phyloP scores from a whole-genome alignment of 2,888 invertebrate genomes.

The Leucophora obtusa region DNA sequence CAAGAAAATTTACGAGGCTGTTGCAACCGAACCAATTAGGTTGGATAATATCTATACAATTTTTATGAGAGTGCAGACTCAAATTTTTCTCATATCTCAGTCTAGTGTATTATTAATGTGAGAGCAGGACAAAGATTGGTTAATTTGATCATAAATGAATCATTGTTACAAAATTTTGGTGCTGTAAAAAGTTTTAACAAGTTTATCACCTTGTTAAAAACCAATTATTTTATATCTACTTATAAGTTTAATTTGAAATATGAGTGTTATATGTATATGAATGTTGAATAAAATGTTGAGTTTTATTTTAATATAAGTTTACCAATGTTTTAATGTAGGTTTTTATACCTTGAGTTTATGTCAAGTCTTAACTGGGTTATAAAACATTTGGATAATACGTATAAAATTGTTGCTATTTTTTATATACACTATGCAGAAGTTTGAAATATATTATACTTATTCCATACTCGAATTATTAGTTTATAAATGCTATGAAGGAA shows the following conservation, averaged over 20 bases:
- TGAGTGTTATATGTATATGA: not conserved
- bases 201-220: not conserved
- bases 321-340: not conserved
- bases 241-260: not conserved
- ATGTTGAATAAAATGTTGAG: not conserved
- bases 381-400: not conserved
- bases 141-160: too few relatives aligned
- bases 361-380: constrained; percentile 38
- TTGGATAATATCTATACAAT: too few relatives aligned
- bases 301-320: not conserved
- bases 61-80: too few relatives aligned
- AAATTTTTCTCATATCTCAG: too few relatives aligned
- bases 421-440: too few relatives aligned
- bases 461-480: too few relatives aligned
- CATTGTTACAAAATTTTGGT: not conserved
- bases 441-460: too few relatives aligned
- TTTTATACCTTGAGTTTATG: constrained; percentile 28
- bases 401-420: not conserved
- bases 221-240: not conserved
- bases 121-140: too few relatives aligned
- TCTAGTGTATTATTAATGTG: too few relatives aligned
- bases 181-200: not conserved
- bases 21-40: too few relatives aligned
- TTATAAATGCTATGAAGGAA: not conserved
- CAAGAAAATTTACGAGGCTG: too few relatives aligned